Evolutionary conservation across 2,888 invertebrate genomes (phyloP).

Genomic region (Aporophyla lueneburgensis): DNA sequence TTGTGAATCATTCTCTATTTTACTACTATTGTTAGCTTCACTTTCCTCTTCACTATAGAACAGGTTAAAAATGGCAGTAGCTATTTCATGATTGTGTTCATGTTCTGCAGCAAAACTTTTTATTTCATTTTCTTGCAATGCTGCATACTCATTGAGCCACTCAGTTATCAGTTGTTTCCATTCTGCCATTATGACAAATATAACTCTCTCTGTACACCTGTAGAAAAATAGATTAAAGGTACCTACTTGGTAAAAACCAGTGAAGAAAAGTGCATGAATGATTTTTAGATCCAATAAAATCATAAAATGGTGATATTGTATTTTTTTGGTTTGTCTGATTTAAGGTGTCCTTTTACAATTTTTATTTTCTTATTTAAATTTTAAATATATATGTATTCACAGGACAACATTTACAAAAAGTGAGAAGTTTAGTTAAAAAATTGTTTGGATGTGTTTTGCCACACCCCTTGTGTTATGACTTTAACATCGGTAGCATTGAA

Average conservation of each 20-base stretch:
- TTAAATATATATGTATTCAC: not conserved
- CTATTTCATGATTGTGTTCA: slow-evolving; percentile 95
- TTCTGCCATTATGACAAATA: slow-evolving; percentile 79
- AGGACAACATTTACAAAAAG: slow-evolving; percentile 16
- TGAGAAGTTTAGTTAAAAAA: not conserved
- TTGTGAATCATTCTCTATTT: slow-evolving; percentile 70
- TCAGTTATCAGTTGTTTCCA: slow-evolving; percentile 93
- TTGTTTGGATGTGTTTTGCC: slow-evolving; percentile 32
- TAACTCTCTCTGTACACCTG: slow-evolving; percentile 39
- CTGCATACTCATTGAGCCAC: slow-evolving; percentile 95
- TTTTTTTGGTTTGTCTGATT: slow-evolving; percentile 3
- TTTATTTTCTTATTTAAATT: slow-evolving; percentile 20
- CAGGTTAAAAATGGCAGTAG: slow-evolving; percentile 94
- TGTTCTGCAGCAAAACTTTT: slow-evolving; percentile 95
- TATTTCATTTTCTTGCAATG: slow-evolving; percentile 94
- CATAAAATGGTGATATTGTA: not conserved
- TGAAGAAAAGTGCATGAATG: not conserved
- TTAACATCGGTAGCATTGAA: not conserved
- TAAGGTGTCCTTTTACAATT: slow-evolving; percentile 14
- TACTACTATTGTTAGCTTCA: slow-evolving; percentile 82
- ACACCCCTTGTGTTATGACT: slow-evolving; percentile 28
- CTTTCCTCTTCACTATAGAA: slow-evolving; percentile 94
- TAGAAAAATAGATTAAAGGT: slow-evolving; percentile 17
- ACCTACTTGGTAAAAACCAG: not conserved
- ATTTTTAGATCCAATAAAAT: not conserved